Base-by-base conservation (phyloP, 2,888 invertebrate species). In the Macrosoma leucophasiata region DNA sequence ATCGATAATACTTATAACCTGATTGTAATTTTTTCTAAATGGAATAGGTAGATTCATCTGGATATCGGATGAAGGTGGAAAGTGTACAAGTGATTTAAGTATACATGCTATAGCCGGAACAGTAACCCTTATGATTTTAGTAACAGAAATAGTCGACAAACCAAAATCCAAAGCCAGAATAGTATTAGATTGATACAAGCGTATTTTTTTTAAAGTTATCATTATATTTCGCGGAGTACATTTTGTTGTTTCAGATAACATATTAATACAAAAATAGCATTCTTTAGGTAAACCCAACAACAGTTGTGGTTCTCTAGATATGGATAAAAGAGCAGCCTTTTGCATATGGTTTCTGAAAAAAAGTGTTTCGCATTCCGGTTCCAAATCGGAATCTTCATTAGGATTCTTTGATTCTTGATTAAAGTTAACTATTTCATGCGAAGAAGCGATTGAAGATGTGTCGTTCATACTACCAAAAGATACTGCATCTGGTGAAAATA, bases 301-400 rank as follows among this genome's bases (percentile, higher is more conserved):
- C 21, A 40, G 22, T 24, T 40, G 36, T 15, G 38, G 43, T 28
- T 40, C 43, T 29, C 40, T 26, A 24, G 43, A 43, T 37, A 40
- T 28, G 27, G 15, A 44, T 36, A 36, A 38, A 38, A 41, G 33
- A 24, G 43, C 38, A 18, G 38, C 29, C 13, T 40, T 42, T 39
- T 39, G 28, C 39, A 41, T 41, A 25, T 42, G 29, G 11, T 15
- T 36, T 30, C 8, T 42, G 31, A 42, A 42, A 25, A 15, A 19
- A 19, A 13, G 21, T 25, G 22, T 33, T 27, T 30, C 27, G 12
- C 15, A 30, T 21, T 38, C 21, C 18, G 29, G 7, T 10, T 29
- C 29, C 19, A n/a, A 12, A 29, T 29, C 15, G 21, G 29, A 29
- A 21, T 34, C 20, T 29, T n/a, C n/a, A n/a, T n/a, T n/a, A n/a